Evolutionary conservation across 2,888 invertebrate species (phyloP), one percentile per base, ranked within the genome.

Genomic region (Apamea epomidion): DNA sequence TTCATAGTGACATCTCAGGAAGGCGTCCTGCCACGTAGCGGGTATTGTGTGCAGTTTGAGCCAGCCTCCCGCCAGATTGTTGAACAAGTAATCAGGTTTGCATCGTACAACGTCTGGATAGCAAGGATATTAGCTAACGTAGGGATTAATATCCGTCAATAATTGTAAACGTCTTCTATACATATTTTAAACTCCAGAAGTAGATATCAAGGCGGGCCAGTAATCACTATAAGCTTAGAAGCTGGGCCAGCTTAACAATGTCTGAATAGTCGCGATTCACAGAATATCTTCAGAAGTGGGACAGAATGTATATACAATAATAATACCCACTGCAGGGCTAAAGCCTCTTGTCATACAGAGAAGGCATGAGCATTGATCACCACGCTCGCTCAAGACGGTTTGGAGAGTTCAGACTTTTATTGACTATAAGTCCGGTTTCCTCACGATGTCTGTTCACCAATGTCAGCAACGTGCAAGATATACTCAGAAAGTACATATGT

Each of bases 1-100:
- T 80, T 85, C 82, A 51, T 80, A 5, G 69, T 32, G 64, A 76
- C 76, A 70, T 60, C 58, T 74, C 2, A 74, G 74, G 60, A 74
- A 37, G 16, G 74, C 74, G n/a, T 85, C 68, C 10, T 65, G 25
- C 80, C 80, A 82, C 2, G 48, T 62, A 7, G 48, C 32, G 74
- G 60, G 48, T 4, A 29, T 76, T 0, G 1, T 6, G 60, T 73
- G 74, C 60, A 74, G 32, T 8, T 76, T 76, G 21, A 76, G 74
- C 74, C 76, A 74, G 21, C 82, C 82, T 1, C 21, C 25, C 4
- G 42, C 80, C 2, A 29, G 12, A 7, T 1, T 0, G n/a, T 48
- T 85, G 73, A 42, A 80, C 14, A 64, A 1, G 85, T 82, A 82
- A 4, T 60, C 72, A 12, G 82, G 21, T 14, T 69, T 48, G 72